Evolutionary conservation across 37 sponge, comb jelly and placozoan genomes (phyloP), one percentile per base, ranked within the genome.

Genomic region (Geodia barretti): DNA sequence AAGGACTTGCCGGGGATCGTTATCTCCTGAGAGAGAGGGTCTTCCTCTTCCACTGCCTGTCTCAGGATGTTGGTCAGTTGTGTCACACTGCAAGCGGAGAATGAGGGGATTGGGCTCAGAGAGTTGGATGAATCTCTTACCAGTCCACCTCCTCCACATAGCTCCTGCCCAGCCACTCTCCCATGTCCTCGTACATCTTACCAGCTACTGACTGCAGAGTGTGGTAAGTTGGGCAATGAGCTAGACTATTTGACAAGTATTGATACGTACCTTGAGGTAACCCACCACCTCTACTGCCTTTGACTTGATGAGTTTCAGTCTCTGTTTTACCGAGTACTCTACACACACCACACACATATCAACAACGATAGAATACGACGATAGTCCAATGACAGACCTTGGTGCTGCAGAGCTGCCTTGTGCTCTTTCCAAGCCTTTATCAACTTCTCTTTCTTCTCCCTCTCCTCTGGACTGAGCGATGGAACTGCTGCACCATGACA

Each of bases 11-110:
- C 89, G 3, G 92, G 73, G 37, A 96, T 83, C 1, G 58, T 60
- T 2, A 96, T 37, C 39, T 92, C 88, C 40, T 84, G 68, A 1
- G 84, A 70, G 3, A 96, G 77, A 60, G 80, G 58, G 41, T 88
- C 76, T 75, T 96, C 97, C 54, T 89, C 83, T 68, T 96, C 97
- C 24, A 96, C 82, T 20, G 94, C 94, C 43, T 90, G 86, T 36
- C 94, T 73, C 39, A 96, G 70, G 42, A 93, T 59, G 64, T 86
- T 81, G 43, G 74, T 66, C 76, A 96, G 76, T 20, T 65, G 39
- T 58, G 62, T 90, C 37, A 96, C 91, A 85, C 97, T 93, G 78
- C n/a, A 69, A 11, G 25, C 39, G 39, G 19, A 28, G 31, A 31
- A 64, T 31, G 14, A 14, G 54, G 54, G 54, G 54, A 47, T 7